Evolutionary conservation across 37 sponge, comb jelly and placozoan genomes (phyloP).

Genomic region (Geodia barretti): DNA sequence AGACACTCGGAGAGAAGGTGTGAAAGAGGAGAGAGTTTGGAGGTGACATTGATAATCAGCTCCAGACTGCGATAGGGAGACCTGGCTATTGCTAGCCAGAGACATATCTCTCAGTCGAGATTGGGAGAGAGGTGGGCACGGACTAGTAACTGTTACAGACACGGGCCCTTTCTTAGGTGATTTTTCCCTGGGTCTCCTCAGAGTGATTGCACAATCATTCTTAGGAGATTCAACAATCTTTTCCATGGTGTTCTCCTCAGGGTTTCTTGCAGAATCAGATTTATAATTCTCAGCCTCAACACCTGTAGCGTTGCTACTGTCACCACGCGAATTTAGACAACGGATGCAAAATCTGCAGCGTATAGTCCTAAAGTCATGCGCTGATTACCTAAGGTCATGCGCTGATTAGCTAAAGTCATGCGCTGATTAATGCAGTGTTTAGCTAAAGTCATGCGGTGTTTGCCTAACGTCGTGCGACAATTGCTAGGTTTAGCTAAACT

Average conservation of each 20-base stretch:
- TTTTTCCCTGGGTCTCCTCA: too few species aligned
- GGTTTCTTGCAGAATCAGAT: neutral
- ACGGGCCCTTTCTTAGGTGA: neutral
- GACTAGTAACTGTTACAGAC: slow-evolving; percentile 1
- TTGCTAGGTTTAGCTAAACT: too few species aligned
- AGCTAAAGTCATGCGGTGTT: too few species aligned
- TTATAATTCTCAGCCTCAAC: neutral
- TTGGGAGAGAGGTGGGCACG: neutral
- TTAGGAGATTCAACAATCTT: neutral
- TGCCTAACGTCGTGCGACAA: too few species aligned
- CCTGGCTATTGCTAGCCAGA: slow-evolving; percentile 46
- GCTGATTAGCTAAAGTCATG: too few species aligned
- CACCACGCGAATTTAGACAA: too few species aligned
- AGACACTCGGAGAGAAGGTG: slow-evolving; percentile 71
- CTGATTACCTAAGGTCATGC: too few species aligned
- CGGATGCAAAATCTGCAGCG: too few species aligned
- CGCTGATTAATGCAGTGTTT: too few species aligned
- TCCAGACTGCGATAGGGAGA: slow-evolving; percentile 47
- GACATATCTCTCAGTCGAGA: slow-evolving; percentile 52
- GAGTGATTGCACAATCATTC: too few species aligned
- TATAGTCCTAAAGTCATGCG: too few species aligned
- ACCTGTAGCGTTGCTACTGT: too few species aligned
- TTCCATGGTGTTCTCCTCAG: neutral
- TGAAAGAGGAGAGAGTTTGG: slow-evolving; percentile 62
- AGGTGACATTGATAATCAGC: slow-evolving; percentile 81